These are phyloP conservation scores for Chesias legatella DNA, from an alignment of 2,888 invertebrate species.

Conservation along the genomic window DNA sequence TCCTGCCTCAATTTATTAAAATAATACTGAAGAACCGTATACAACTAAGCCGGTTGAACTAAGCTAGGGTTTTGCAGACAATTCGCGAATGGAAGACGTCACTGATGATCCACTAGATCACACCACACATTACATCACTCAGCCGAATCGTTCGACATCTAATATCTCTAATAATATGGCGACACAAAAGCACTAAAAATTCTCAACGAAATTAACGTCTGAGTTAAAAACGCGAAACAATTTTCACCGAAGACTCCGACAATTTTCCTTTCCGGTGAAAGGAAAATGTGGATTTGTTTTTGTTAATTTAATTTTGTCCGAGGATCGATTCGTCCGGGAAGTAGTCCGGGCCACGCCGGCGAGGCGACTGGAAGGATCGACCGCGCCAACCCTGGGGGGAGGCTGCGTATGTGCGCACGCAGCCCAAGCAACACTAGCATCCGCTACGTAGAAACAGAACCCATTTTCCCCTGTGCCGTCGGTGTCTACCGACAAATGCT, in stretches of 20 bases:
- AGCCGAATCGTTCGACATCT: constrained; percentile 17
- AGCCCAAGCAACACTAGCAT: constrained; percentile 36
- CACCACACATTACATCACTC: constrained; percentile 30
- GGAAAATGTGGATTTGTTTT: constrained; percentile 65
- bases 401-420: constrained; percentile 69
- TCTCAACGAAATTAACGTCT: constrained; percentile 69
- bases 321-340: constrained; percentile 49
- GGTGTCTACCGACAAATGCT: constrained; percentile 43
- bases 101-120: constrained; percentile 25
- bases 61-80: constrained; percentile 46
- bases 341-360: constrained; percentile 71
- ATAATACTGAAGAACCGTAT: constrained; percentile 41
- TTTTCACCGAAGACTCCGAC: constrained; percentile 45
- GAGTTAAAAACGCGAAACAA: constrained; percentile 70
- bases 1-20: constrained; percentile 43
- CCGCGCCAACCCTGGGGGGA: constrained; percentile 74
- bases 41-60: constrained; percentile 63
- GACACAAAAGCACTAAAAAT: constrained; percentile 38
- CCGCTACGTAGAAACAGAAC: constrained; percentile 37
- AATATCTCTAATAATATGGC: constrained; percentile 16
- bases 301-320: constrained; percentile 43
- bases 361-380: constrained; percentile 78
- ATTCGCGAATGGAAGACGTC: constrained; percentile 41
- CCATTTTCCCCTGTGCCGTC: constrained; percentile 33
- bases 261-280: constrained; percentile 60